These are phyloP conservation scores for Conistra vaccinii DNA, from an alignment of 2,888 invertebrate species.

Conservation along the genomic window DNA sequence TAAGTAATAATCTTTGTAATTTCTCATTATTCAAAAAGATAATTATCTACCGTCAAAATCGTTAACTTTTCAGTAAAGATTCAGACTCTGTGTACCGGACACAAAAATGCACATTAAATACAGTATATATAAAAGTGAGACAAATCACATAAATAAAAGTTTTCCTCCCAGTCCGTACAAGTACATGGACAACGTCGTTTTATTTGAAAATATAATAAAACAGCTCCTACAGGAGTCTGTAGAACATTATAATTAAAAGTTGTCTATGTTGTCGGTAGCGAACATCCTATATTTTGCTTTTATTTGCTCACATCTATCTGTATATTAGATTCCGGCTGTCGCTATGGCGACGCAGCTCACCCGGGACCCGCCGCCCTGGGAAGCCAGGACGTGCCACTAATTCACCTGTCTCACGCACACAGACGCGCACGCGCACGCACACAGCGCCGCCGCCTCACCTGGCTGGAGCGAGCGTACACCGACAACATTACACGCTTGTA, in stretches of 20 bases:
- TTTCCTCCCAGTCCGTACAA: slow-evolving; percentile 3
- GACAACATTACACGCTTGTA: slow-evolving; percentile 77
- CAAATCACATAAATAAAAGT: slow-evolving; percentile 30
- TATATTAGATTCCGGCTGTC: slow-evolving; percentile 82
- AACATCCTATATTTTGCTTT: slow-evolving; percentile 73
- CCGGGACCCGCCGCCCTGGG: slow-evolving; percentile 78
- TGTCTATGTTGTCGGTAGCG: slow-evolving; percentile 56
- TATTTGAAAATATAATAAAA: slow-evolving; percentile 39
- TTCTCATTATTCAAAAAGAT: slow-evolving; percentile 2
- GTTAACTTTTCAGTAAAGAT: not conserved
- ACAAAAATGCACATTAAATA: slow-evolving; percentile 2
- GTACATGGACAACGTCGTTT: slow-evolving; percentile 8
- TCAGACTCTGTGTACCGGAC: not conserved
- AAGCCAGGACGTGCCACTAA: slow-evolving; percentile 77
- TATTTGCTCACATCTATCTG: slow-evolving; percentile 75
- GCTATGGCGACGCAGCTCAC: slow-evolving; percentile 83
- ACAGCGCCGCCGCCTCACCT: slow-evolving; percentile 68
- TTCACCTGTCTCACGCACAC: slow-evolving; percentile 83
- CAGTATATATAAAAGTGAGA: slow-evolving; percentile 8
- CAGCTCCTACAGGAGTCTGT: slow-evolving; percentile 30
- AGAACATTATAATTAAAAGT: slow-evolving; percentile 64
- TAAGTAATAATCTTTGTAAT: not conserved
- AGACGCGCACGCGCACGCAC: slow-evolving; percentile 54
- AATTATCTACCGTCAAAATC: not conserved
- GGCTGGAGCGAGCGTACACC: slow-evolving; percentile 73